phyloP scores from a whole-genome alignment of 2,113 vertebrate species.

The Hippocampus comes region DNA sequence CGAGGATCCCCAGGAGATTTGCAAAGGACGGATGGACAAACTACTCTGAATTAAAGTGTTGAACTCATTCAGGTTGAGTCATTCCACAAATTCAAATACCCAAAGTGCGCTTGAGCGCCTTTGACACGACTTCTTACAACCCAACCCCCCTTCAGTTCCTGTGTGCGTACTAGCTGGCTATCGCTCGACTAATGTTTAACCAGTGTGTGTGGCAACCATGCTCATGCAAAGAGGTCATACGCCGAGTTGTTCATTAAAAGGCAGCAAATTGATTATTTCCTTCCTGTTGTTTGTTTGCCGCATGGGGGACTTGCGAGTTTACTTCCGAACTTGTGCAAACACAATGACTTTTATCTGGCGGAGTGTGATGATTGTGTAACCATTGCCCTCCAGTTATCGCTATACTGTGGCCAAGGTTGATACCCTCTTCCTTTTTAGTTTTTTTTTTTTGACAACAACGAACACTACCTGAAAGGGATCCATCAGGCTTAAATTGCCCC shows the following conservation, averaged over 20 bases:
- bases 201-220: slow-evolving; percentile 78
- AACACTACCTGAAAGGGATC: slow-evolving; percentile 27
- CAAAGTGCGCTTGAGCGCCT: not conserved
- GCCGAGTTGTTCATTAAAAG: slow-evolving; percentile 85
- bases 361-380: slow-evolving; percentile 78
- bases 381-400: slow-evolving; percentile 65
- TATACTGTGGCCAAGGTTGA: slow-evolving; percentile 59
- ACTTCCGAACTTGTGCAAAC: slow-evolving; percentile 79
- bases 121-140: slow-evolving; percentile 23
- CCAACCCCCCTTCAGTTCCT: slow-evolving; percentile 25
- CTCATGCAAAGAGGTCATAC: slow-evolving; percentile 75
- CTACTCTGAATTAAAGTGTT: too few relatives aligned
- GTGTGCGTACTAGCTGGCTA: slow-evolving; percentile 42
- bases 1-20: too few relatives aligned
- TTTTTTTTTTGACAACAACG: slow-evolving; percentile 40
- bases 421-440: slow-evolving; percentile 38
- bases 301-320: slow-evolving; percentile 75
- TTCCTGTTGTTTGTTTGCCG: slow-evolving; percentile 87
- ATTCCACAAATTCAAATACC: not conserved
- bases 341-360: slow-evolving; percentile 78
- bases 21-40: too few relatives aligned
- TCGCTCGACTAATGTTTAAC: slow-evolving; percentile 80
- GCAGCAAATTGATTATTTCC: slow-evolving; percentile 91
- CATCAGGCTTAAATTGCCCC: slow-evolving; percentile 23
- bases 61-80: not conserved